Evolutionary conservation across 1,140 invertebrate genomes (phyloP), one percentile per base, ranked within the genome.

Genomic region (Drosophila punjabiensis): DNA sequence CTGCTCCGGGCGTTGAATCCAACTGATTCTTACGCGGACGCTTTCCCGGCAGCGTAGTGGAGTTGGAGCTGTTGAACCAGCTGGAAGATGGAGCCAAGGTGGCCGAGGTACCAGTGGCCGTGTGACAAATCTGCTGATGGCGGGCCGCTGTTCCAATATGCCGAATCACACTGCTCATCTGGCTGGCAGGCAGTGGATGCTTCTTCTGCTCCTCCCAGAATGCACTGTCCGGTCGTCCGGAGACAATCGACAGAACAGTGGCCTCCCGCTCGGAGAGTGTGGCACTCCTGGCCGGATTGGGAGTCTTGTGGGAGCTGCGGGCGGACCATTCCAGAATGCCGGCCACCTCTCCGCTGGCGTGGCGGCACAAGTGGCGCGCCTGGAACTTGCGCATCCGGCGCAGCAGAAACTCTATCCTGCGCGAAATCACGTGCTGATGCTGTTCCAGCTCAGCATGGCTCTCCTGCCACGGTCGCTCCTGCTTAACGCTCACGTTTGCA

Each of bases 341-440:
- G 16, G 95, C 94, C 4, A 96, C 95, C 92, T 98, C 96, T 65
- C 96, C 96, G 58, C 95, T 95, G 30, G 96, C 94, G 90, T 98
- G 96, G 56, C 95, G 95, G 14, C 97, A 96, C 75, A 97, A 94
- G 18, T 95, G 93, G 56, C 95, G 94, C 0, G 95, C 95, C 92
- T 98, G 97, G 9, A 97, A 92, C 85, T 97, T 97, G 1, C 96
- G 93, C 41, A 98, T 93, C 50, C 97, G 94, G 63, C 96, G 94
- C 76, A 96, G 80, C 56, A 98, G 92, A 89, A 96, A 96, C 6
- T 96, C 95, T 61, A 95, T 94, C 76, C 95, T 94, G 24, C 96
- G 94, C 79, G 96, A 95, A 32, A 96, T 93, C 47, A 95, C 94
- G 64, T 94, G 94, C 80, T 97, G 96, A 58, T 95, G 92, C n/a